A percentile compares a stretch with the other conserved stretches of the same genome.
phyloP scores from a whole-genome alignment of 2,888 invertebrate species.

The Drosophila neoperkinsi region DNA sequence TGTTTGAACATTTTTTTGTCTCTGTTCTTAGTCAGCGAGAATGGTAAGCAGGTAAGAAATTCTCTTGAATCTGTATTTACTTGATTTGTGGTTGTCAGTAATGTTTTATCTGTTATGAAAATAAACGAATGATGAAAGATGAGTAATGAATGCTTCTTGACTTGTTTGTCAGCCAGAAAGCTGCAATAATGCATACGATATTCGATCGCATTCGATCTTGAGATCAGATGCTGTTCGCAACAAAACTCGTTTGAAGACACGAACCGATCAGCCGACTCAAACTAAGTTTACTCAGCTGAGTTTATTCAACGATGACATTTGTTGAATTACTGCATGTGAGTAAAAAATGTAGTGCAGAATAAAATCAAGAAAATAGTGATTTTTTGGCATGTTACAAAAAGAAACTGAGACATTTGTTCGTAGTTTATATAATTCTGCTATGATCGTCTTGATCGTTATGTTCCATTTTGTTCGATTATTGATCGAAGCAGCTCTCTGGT shows the following conservation, averaged over 20 bases:
- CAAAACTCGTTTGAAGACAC: background rate
- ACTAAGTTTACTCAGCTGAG: background rate
- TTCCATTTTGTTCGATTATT: background rate
- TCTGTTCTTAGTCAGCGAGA: slow-evolving; percentile 23
- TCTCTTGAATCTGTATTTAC: background rate
- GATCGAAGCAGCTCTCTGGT: background rate
- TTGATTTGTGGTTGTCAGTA: background rate
- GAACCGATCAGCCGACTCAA: background rate
- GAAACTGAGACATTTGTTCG: background rate
- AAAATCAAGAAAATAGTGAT: background rate
- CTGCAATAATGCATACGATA: background rate
- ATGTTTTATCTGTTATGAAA: background rate
- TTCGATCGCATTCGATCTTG: background rate
- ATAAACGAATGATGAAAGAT: background rate
- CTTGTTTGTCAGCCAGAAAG: background rate
- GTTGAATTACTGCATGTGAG: background rate
- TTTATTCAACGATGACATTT: background rate
- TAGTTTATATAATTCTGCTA: background rate
- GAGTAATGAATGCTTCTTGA: background rate
- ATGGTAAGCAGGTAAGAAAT: slow-evolving; percentile 49
- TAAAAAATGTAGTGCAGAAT: background rate
- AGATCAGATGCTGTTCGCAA: background rate
- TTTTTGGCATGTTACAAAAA: background rate
- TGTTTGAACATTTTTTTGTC: slow-evolving; percentile 16
- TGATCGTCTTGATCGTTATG: background rate